These are phyloP conservation scores for Aurelia aurita complex sp. Pacific DNA, from an alignment of 30 jellyfish, hydroid and myxozoan species.

Conservation along the genomic window DNA sequence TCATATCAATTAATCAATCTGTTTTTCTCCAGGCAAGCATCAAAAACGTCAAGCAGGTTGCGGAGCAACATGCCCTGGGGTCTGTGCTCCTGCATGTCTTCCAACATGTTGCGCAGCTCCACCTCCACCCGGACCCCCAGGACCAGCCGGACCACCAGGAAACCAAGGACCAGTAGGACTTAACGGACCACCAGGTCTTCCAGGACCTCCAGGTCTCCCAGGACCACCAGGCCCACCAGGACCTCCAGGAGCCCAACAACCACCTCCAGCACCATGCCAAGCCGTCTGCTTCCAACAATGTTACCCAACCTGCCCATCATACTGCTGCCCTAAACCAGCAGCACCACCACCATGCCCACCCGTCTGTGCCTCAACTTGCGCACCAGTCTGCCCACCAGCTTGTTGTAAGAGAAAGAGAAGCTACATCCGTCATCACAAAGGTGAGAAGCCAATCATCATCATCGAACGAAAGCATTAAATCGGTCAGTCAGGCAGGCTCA, in stretches of 20 bases:
- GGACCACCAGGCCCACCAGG: constrained; percentile 99
- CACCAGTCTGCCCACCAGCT: constrained; percentile 94
- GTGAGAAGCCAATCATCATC: constrained; percentile 95
- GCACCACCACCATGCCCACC: constrained; percentile 99
- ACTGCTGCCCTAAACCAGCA: constrained; percentile 97
- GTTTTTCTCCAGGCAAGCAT: constrained; percentile 44
- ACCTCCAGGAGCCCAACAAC: constrained; percentile 98
- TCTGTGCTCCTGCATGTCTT: constrained; percentile 92
- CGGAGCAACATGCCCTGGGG: constrained; percentile 77
- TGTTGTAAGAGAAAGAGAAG: constrained; percentile 86
- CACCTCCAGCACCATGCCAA: constrained; percentile 99
- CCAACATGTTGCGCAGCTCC: constrained; percentile 90
- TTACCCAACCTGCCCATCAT: constrained; percentile 98
- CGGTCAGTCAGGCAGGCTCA: constrained; percentile 7
- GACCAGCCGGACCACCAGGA: constrained; percentile 99
- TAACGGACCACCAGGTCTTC: constrained; percentile 82
- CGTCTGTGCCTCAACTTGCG: constrained; percentile 92
- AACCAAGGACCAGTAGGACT: constrained; percentile 97
- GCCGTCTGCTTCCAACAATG: constrained; percentile 94
- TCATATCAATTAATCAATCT: not conserved
- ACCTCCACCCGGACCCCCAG: constrained; percentile 95
- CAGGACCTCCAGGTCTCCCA: constrained; percentile 93
- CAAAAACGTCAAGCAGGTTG: constrained; percentile 80
- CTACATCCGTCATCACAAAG: constrained; percentile 53
- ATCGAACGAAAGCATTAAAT: constrained; percentile 92